A percentile compares a stretch with the other conserved stretches of the same genome.
Conservation (phyloP, 1,140 invertebrate species). For the Panagrolaimus sp. region DNA sequence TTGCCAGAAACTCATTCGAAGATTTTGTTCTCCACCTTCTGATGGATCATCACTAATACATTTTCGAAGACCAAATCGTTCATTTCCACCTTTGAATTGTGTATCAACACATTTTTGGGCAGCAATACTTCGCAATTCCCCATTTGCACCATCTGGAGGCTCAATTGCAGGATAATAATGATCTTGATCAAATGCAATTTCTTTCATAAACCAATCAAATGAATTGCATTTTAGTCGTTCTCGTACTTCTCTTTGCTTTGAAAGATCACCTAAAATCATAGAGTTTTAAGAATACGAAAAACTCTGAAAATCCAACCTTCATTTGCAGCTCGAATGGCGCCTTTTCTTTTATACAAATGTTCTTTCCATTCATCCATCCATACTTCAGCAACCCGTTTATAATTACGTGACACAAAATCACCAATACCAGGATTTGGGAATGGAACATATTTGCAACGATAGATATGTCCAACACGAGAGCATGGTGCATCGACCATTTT, state of each 20-base stretch:
- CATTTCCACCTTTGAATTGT: conserved; percentile 67
- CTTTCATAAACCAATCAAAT: conserved; percentile 92
- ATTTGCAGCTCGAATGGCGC: conserved; percentile 43
- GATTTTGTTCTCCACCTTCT: conserved; percentile 65
- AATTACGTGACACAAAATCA: conserved; percentile 77
- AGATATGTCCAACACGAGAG: conserved; percentile 67
- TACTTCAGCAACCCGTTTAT: conserved; percentile 67
- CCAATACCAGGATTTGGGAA: conserved; percentile 79
- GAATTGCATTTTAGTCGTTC: conserved; percentile 77
- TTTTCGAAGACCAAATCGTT: conserved; percentile 67
- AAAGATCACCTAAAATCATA: conserved; percentile 69
- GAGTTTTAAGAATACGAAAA: background rate
- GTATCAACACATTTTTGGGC: conserved; percentile 73
- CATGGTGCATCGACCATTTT: conserved; percentile 68
- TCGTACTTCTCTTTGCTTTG: conserved; percentile 72
- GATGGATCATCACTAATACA: conserved; percentile 66
- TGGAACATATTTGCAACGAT: conserved; percentile 59
- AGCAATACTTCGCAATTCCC: conserved; percentile 69
- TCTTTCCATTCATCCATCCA: conserved; percentile 82
- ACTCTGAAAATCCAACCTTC: conserved; percentile 30
- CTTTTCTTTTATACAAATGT: conserved; percentile 71
- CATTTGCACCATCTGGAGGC: conserved; percentile 77
- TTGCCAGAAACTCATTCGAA: conserved; percentile 78
- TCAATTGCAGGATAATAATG: conserved; percentile 85
- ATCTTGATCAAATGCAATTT: conserved; percentile 78